Conservation (phyloP, 2,888 invertebrate genomes). For the Bombylius discolor region DNA sequence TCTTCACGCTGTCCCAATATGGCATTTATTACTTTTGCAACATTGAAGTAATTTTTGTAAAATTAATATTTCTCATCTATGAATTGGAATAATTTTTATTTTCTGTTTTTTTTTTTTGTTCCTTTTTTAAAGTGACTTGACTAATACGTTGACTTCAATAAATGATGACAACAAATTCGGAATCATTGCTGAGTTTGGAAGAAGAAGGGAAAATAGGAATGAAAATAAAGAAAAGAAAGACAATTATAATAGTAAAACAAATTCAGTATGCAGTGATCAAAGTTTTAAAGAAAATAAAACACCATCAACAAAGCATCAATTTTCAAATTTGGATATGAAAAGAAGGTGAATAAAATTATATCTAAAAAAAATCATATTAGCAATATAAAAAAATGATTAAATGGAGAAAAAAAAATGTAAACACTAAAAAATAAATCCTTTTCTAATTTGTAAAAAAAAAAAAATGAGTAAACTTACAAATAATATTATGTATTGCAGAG, state of each 20-base stretch:
- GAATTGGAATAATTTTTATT: background rate
- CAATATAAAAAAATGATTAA: no score
- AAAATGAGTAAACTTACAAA: no score
- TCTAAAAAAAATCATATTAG: no score
- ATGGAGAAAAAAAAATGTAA: no score
- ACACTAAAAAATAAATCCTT: no score
- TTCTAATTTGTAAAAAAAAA: no score
- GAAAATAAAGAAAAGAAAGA: background rate
- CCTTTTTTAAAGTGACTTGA: slow-evolving; percentile 8
- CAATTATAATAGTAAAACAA: background rate
- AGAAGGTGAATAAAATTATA: background rate
- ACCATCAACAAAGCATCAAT: background rate
- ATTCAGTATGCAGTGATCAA: background rate
- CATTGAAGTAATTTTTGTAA: slow-evolving; percentile 5
- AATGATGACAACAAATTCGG: background rate
- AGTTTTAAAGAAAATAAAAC: background rate
- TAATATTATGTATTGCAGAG: background rate
- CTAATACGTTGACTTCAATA: slow-evolving; percentile 3
- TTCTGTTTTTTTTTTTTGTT: background rate
- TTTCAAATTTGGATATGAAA: background rate
- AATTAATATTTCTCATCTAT: background rate
- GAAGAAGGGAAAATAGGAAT: background rate
- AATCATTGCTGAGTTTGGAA: slow-evolving; percentile 3
- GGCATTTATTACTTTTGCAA: slow-evolving; percentile 4
- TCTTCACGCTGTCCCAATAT: background rate